Evolutionary conservation across 2,113 vertebrate species (phyloP), one percentile per base, ranked within the genome.

Genomic region (Paratilapia polleni): DNA sequence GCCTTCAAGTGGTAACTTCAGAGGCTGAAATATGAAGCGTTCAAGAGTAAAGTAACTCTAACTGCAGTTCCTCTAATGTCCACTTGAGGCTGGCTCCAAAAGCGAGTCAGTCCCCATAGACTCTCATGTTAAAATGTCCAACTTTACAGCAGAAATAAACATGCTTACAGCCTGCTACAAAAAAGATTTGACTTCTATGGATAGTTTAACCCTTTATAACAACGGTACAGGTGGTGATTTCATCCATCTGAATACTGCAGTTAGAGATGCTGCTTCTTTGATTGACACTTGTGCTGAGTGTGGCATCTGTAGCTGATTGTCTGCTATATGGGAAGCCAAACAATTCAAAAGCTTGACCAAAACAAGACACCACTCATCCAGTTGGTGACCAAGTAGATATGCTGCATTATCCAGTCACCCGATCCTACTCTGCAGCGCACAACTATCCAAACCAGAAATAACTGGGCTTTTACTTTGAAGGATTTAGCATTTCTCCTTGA

Each of bases 11-110:
- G 8, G 36, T 8, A 36, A 36, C 15, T 28, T 49, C 24, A 13
- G 9, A 49, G 24, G 15, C 24, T 49, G 24, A 10, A 70, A 70
- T 49, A 20, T 49, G 41, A 70, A 20, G 9, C 15, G 4, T 68
- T 0, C 26, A 70, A 70, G 0, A 70, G 15, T 47, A 49, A 49
- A 49, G 19, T 70, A 0, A 41, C 15, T 19, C 41, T 8, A 52
- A 19, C 17, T 49, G 64, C 47, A 49, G 47, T 70, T 20, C 11
- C 41, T 70, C 0, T 20, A 63, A 36, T n/a, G 41, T 19, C 15
- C 24, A 36, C 36, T 36, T 36, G 36, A 36, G 36, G 36, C 36
- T 36, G 36, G 36, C 36, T 70, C 43, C 24, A 49, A 49, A 70
- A 24, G 38, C 43, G 38, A 47, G 38, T 2, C 63, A 26, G 15